Conservation (phyloP, 1,140 invertebrate species). For the Aphidius ervi region DNA sequence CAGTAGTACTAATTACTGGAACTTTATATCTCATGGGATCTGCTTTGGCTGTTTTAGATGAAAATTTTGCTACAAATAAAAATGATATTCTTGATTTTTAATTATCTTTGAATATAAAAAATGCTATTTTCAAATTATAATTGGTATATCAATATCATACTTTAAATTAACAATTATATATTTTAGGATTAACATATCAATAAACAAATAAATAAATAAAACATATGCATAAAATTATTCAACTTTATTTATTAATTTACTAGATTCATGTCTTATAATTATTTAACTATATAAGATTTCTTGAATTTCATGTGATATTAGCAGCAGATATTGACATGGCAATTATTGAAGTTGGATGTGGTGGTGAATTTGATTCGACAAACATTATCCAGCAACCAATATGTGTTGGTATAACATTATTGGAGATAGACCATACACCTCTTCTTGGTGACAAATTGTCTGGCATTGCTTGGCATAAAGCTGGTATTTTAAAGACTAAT, state of each 20-base stretch:
- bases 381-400: slow-evolving; percentile 81
- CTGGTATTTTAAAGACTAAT: slow-evolving; percentile 88
- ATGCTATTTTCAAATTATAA: no score
- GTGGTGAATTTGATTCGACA: slow-evolving; percentile 90
- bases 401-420: slow-evolving; percentile 84
- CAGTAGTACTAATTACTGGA: slow-evolving; percentile 80
- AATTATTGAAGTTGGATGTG: slow-evolving; percentile 96
- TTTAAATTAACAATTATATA: no score
- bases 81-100: no score
- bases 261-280: no score
- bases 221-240: no score
- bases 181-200: no score
- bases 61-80: slow-evolving; percentile 32
- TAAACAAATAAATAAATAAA: no score
- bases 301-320: slow-evolving; percentile 76
- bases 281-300: no score
- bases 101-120: no score
- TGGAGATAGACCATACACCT: slow-evolving; percentile 85
- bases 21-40: slow-evolving; percentile 89
- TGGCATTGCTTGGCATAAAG: slow-evolving; percentile 92
- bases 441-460: slow-evolving; percentile 81
- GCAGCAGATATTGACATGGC: slow-evolving; percentile 87
- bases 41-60: slow-evolving; percentile 61
- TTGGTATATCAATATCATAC: no score
- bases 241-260: no score